Conservation (phyloP, 2,888 invertebrate genomes). For the Amiota mariae region DNA sequence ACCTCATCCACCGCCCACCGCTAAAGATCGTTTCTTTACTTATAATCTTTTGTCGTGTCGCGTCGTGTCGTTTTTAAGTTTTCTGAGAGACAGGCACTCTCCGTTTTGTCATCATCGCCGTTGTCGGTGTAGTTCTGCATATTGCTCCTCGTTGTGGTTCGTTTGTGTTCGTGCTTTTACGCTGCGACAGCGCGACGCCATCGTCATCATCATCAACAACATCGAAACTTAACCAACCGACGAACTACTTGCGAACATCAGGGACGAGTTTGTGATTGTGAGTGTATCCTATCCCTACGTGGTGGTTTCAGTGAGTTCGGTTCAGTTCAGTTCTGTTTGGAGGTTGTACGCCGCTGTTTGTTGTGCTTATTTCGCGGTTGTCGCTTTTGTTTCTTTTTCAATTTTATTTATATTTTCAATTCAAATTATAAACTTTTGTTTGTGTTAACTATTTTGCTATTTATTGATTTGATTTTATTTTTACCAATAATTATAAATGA, state of each 20-base stretch:
- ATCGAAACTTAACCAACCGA: conserved; percentile 13
- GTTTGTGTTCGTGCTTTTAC: conserved; percentile 24
- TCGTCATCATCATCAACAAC: background rate
- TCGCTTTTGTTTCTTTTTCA: conserved; percentile 43
- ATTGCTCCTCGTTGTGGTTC: conserved; percentile 19
- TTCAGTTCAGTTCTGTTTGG: conserved; percentile 66
- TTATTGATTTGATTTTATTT: conserved; percentile 9
- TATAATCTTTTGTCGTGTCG: conserved; percentile 8
- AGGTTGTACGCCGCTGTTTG: conserved; percentile 69
- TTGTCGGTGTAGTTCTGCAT: background rate
- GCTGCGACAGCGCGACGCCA: conserved; percentile 32
- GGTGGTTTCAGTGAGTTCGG: conserved; percentile 51
- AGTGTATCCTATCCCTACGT: conserved; percentile 61
- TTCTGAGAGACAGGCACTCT: background rate
- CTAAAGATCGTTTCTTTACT: background rate
- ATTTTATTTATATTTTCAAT: conserved; percentile 46
- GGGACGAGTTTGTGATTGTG: conserved; percentile 31
- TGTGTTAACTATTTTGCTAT: conserved; percentile 39
- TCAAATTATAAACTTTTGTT: conserved; percentile 39
- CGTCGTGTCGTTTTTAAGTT: no score
- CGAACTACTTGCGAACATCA: conserved; percentile 16
- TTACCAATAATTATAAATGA: background rate
- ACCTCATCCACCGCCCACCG: conserved; percentile 23
- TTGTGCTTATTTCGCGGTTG: conserved; percentile 52
- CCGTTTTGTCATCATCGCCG: conserved; percentile 4